A percentile compares a stretch with the other conserved stretches of the same genome.
Conservation (phyloP, 2,113 vertebrate genomes). For the Anser brachyrhynchus region DNA sequence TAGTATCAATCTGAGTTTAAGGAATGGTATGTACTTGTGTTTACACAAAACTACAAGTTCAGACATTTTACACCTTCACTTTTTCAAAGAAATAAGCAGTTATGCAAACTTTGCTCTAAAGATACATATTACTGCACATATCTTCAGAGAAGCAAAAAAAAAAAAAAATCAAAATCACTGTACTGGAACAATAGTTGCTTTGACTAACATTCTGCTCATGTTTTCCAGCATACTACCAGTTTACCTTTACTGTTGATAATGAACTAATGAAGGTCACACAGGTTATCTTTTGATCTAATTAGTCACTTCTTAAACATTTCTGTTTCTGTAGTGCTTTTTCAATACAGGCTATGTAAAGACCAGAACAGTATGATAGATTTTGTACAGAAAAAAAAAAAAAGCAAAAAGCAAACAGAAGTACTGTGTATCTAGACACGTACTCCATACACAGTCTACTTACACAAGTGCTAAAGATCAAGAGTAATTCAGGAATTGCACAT, state of each 20-base stretch:
- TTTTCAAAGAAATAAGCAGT: neutral
- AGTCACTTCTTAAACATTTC: neutral
- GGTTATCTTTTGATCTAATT: neutral
- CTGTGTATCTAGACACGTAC: neutral
- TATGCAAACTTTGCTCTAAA: neutral
- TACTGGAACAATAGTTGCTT: too few species aligned
- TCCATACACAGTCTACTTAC: neutral
- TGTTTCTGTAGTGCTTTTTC: neutral
- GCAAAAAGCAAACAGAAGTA: neutral
- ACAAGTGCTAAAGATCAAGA: neutral
- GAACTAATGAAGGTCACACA: neutral
- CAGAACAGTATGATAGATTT: neutral
- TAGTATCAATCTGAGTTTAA: neutral
- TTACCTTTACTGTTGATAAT: neutral
- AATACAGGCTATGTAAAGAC: neutral
- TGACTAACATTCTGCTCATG: neutral
- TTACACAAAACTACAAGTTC: neutral
- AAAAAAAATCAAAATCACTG: neutral
- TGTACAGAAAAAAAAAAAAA: neutral
- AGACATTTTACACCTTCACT: neutral
- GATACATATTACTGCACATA: accelerated
- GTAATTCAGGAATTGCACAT: neutral
- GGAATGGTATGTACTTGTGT: neutral
- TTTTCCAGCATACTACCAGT: neutral
- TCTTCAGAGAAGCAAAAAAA: neutral